Percentiles rank a stretch among this genome's conserved stretches.
phyloP scores from a whole-genome alignment of 2,113 vertebrate genomes.

The Acrocephalus arundinaceus region DNA sequence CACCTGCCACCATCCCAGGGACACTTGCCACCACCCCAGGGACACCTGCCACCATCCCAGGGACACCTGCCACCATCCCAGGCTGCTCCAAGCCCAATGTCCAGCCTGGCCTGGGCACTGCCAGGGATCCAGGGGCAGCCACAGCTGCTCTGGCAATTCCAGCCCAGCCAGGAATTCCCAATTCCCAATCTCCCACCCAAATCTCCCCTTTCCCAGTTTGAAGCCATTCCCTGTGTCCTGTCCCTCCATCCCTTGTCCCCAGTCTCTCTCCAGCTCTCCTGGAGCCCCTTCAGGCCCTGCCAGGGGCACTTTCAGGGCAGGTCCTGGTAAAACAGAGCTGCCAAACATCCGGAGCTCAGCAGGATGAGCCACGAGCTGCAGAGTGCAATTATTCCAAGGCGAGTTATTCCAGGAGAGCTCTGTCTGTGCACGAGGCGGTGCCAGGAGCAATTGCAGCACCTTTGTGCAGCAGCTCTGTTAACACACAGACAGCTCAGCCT shows the following conservation, averaged over 20 bases:
- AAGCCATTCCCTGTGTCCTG: background rate
- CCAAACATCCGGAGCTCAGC: accelerated
- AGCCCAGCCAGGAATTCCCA: background rate
- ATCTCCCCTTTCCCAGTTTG: background rate
- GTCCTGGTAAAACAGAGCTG: accelerated
- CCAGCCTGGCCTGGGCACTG: background rate
- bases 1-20: background rate
- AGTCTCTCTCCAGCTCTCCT: background rate
- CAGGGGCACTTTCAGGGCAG: background rate
- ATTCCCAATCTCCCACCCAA: background rate
- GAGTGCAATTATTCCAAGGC: background rate
- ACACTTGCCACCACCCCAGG: background rate
- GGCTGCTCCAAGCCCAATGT: too few species aligned
- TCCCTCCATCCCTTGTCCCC: background rate
- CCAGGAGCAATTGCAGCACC: background rate
- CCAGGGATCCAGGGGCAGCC: background rate
- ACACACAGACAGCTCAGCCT: background rate
- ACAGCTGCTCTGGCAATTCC: background rate
- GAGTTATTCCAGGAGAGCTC: background rate
- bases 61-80: too few species aligned
- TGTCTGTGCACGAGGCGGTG: accelerated
- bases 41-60: too few species aligned
- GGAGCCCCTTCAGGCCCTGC: background rate
- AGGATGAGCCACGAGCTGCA: background rate
- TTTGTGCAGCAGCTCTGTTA: background rate